A percentile compares a stretch with the other conserved stretches of the same genome.
phyloP scores from a whole-genome alignment of 92 coral and sea anemone genomes.

The Epizoanthus rinbou region DNA sequence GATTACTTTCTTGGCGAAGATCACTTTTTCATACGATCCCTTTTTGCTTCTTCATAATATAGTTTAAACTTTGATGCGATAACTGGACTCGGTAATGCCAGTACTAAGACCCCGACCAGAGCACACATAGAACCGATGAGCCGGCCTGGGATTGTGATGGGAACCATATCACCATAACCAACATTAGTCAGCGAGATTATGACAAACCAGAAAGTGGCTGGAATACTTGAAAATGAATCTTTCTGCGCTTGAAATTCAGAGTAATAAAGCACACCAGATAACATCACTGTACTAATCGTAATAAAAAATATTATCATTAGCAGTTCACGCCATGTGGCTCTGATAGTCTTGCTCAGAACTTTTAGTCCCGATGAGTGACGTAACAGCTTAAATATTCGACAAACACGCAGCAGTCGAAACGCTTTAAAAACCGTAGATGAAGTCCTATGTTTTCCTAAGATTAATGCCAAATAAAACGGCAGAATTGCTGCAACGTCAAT shows the following conservation, averaged over 20 bases:
- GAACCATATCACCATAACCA: slow-evolving; percentile 98
- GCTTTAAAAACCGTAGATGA: slow-evolving; percentile 46
- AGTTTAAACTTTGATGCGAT: slow-evolving; percentile 79
- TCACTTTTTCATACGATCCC: not conserved
- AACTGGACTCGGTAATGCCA: slow-evolving; percentile 86
- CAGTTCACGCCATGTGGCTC: slow-evolving; percentile 83
- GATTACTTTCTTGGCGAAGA: not conserved
- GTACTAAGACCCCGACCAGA: slow-evolving; percentile 77
- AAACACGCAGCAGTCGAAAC: slow-evolving; percentile 68
- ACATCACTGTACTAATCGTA: slow-evolving; percentile 71
- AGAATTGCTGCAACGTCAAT: slow-evolving; percentile 81
- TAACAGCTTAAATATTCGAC: slow-evolving; percentile 78
- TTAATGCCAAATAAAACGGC: slow-evolving; percentile 64
- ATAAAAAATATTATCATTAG: slow-evolving; percentile 80
- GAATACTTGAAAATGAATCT: slow-evolving; percentile 78
- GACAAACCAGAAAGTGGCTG: slow-evolving; percentile 93
- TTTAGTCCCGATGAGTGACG: slow-evolving; percentile 86
- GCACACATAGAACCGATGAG: slow-evolving; percentile 81
- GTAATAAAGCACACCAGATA: slow-evolving; percentile 78
- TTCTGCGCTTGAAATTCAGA: slow-evolving; percentile 75
- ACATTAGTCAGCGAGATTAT: slow-evolving; percentile 91
- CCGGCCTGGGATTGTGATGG: slow-evolving; percentile 73
- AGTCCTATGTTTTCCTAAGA: slow-evolving; percentile 27
- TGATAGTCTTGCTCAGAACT: slow-evolving; percentile 78
- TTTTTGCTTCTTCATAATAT: slow-evolving; percentile 70